A percentile compares a stretch with the other conserved stretches of the same genome.
Evolutionary conservation across 1,140 invertebrate genomes (phyloP).

Genomic region (Hermetia illucens): DNA sequence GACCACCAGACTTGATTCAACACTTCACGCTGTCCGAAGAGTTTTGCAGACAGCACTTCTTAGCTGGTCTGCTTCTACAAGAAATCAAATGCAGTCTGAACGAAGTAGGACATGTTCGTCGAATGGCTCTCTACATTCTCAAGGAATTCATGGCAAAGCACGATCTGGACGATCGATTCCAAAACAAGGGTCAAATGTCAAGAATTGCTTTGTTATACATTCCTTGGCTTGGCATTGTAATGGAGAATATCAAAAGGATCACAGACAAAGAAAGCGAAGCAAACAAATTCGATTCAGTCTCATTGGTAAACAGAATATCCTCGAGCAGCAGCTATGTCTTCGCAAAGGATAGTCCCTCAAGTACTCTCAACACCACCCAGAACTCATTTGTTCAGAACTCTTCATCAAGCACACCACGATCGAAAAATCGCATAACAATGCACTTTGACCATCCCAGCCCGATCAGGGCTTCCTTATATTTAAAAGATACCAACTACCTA

Average conservation of each 20-base stretch:
- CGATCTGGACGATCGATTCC: slow-evolving; percentile 82
- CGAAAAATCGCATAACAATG: slow-evolving; percentile 34
- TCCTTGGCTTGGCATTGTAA: slow-evolving; percentile 73
- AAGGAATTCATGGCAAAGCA: slow-evolving; percentile 85
- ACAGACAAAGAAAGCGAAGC: slow-evolving; percentile 28
- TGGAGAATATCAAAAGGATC: slow-evolving; percentile 65
- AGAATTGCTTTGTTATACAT: slow-evolving; percentile 81
- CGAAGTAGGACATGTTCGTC: slow-evolving; percentile 66
- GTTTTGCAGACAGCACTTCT: slow-evolving; percentile 80
- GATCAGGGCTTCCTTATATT: slow-evolving; percentile 37
- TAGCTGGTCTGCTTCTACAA: slow-evolving; percentile 65
- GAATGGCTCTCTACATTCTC: slow-evolving; percentile 61
- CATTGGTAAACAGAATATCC: slow-evolving; percentile 34
- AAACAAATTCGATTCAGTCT: slow-evolving; percentile 27
- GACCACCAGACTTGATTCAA: slow-evolving; percentile 37
- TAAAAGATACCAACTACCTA: slow-evolving; percentile 59
- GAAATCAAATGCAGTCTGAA: slow-evolving; percentile 57
- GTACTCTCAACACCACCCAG: slow-evolving; percentile 9
- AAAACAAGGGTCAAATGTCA: slow-evolving; percentile 60
- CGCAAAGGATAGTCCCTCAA: slow-evolving; percentile 25
- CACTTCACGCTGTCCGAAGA: slow-evolving; percentile 56
- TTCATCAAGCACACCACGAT: slow-evolving; percentile 31
- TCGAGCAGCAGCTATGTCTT: slow-evolving; percentile 34
- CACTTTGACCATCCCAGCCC: slow-evolving; percentile 42
- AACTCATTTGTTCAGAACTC: slow-evolving; percentile 7